A percentile compares a stretch with the other conserved stretches of the same genome.
These are phyloP conservation scores for Premnoplex brunnescens DNA, from an alignment of 2,797 vertebrate species.

Conservation along the genomic window DNA sequence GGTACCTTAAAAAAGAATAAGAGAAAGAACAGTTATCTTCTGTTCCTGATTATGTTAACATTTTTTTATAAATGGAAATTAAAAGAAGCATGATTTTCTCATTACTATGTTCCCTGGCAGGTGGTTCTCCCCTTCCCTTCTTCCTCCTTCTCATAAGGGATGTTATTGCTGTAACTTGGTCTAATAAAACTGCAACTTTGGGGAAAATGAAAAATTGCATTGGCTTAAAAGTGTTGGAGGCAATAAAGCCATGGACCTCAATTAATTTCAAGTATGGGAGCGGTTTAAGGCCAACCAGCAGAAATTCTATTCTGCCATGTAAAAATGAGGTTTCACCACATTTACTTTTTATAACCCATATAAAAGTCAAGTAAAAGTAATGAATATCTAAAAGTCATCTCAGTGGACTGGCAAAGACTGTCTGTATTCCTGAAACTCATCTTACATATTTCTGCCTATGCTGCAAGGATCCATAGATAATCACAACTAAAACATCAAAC, in stretches of 20 bases:
- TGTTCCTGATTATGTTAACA: conserved; percentile 60
- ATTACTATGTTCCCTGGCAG: conserved; percentile 67
- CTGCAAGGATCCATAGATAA: conserved; percentile 71
- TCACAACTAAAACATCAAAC: conserved; percentile 77
- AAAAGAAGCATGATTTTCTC: conserved; percentile 66
- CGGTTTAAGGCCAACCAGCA: conserved; percentile 76
- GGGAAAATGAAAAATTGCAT: conserved; percentile 77
- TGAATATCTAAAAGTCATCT: conserved; percentile 80
- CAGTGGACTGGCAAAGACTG: conserved; percentile 75
- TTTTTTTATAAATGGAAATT: conserved; percentile 70
- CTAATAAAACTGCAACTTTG: conserved; percentile 78
- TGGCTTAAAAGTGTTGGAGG: conserved; percentile 77
- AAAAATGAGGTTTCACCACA: conserved; percentile 82
- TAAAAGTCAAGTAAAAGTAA: conserved; percentile 83
- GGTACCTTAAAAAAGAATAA: background rate
- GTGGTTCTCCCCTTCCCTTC: conserved; percentile 62
- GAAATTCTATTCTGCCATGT: conserved; percentile 79
- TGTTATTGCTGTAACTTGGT: conserved; percentile 75
- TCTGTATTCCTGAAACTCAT: conserved; percentile 76
- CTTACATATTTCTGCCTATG: conserved; percentile 72
- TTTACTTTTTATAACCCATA: conserved; percentile 83
- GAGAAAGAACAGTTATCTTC: conserved; percentile 53
- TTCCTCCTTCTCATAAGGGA: conserved; percentile 64
- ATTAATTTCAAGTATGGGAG: conserved; percentile 80
- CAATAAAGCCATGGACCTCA: conserved; percentile 78